A percentile compares a stretch with the other conserved stretches of the same genome.
Conservation (phyloP, 2,113 vertebrate genomes). For the Muscicapa adusta region DNA sequence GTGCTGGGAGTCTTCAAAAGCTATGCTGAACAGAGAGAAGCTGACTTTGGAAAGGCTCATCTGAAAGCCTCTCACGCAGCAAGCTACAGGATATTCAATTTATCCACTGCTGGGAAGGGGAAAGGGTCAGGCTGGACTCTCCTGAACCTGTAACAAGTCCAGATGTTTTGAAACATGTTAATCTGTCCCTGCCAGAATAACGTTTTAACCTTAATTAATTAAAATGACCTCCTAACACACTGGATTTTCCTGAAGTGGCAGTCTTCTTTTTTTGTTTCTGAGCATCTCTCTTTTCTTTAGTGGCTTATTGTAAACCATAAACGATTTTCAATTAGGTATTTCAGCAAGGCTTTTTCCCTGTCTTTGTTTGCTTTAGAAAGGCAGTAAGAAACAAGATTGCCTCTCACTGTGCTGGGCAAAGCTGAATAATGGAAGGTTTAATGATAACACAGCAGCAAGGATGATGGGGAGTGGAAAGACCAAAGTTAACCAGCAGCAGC, state of each 20-base stretch:
- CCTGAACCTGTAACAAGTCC: neutral
- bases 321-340: neutral
- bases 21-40: neutral
- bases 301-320: constrained; percentile 6
- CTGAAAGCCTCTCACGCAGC: neutral
- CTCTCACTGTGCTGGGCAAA: neutral
- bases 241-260: neutral
- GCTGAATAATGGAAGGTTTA: neutral
- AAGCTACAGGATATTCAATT: neutral
- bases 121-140: neutral
- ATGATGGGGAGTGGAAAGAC: neutral
- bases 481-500: neutral
- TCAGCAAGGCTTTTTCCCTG: neutral
- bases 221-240: neutral
- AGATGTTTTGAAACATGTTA: constrained; percentile 13
- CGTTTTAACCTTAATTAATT: constrained; percentile 19
- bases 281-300: neutral
- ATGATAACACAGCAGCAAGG: constrained; percentile 32
- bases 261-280: neutral
- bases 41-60: neutral
- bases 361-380: constrained; percentile 44
- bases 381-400: constrained; percentile 33
- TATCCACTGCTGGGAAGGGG: neutral
- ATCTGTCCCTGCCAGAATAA: neutral
- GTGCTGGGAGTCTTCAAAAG: neutral